Conservation (phyloP, 2,113 vertebrate genomes). For the Calcarius ornatus region DNA sequence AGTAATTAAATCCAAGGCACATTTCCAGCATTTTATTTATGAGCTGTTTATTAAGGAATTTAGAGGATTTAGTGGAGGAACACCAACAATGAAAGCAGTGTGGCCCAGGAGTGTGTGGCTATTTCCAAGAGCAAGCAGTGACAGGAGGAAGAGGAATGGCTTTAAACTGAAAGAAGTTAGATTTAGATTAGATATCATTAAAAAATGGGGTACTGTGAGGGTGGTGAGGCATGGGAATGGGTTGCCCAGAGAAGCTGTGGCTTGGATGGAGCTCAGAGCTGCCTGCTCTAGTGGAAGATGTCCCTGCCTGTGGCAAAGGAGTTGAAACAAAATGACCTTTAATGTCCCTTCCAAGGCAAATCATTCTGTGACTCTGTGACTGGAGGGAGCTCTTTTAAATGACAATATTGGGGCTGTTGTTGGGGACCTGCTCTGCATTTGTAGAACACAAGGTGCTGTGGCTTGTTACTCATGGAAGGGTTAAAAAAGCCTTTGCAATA, state of each 20-base stretch:
- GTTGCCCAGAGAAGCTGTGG: not conserved
- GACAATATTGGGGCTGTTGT: not conserved
- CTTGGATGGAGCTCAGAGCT: not conserved
- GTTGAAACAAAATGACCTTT: not conserved
- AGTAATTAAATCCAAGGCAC: not conserved
- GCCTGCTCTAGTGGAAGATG: not conserved
- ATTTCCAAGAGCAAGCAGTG: not conserved
- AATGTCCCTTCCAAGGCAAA: not conserved
- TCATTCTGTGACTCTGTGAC: not conserved
- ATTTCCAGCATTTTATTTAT: not conserved
- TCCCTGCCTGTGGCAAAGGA: not conserved
- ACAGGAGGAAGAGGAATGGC: not conserved
- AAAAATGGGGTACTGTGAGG: not conserved
- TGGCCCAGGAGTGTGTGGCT: not conserved
- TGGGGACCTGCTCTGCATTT: not conserved
- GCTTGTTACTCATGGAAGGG: not conserved
- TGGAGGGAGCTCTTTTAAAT: not conserved
- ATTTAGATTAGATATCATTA: not conserved
- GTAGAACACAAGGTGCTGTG: not conserved
- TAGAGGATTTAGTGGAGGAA: not conserved
- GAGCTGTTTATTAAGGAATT: not conserved
- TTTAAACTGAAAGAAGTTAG: not conserved
- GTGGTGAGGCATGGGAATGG: not conserved
- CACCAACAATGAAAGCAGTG: not conserved
- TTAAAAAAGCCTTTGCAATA: not conserved